A percentile compares a stretch with the other conserved stretches of the same genome.
These are phyloP conservation scores for Bembecia ichneumoniformis DNA, from an alignment of 2,888 invertebrate genomes.

Conservation along the genomic window DNA sequence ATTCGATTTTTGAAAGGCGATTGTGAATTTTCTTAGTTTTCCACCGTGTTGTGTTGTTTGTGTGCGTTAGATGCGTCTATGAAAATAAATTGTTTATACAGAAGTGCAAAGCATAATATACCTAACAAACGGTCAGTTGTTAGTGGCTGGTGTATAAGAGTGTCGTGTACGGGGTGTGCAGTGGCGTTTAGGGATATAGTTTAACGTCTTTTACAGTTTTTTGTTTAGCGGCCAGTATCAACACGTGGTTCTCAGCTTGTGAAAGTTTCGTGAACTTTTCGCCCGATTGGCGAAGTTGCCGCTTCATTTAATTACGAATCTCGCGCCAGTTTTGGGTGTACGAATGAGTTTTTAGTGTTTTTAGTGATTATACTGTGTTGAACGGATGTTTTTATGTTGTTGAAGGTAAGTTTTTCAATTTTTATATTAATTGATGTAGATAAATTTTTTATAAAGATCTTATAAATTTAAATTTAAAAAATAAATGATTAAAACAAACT, in stretches of 20 bases:
- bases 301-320: slow-evolving; percentile 19
- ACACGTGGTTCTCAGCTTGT: slow-evolving; percentile 40
- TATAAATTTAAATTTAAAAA: too few species aligned
- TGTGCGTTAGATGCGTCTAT: slow-evolving; percentile 36
- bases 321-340: slow-evolving; percentile 26
- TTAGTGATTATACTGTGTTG: not conserved
- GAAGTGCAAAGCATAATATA: slow-evolving; percentile 46
- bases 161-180: slow-evolving; percentile 37
- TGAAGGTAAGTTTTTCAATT: too few species aligned
- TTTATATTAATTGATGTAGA: too few species aligned
- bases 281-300: slow-evolving; percentile 36
- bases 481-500: too few species aligned
- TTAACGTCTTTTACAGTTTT: slow-evolving; percentile 22
- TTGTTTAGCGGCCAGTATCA: slow-evolving; percentile 22
- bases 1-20: slow-evolving; percentile 11
- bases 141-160: slow-evolving; percentile 51
- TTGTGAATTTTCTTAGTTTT: not conserved
- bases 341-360: slow-evolving; percentile 24
- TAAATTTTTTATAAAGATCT: too few species aligned
- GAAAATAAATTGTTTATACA: slow-evolving; percentile 62
- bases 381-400: too few species aligned
- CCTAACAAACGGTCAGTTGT: slow-evolving; percentile 61
- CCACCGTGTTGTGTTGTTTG: slow-evolving; percentile 5
- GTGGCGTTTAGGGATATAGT: slow-evolving; percentile 34
- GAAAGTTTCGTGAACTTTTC: slow-evolving; percentile 39